phyloP scores from a whole-genome alignment of 1,140 invertebrate species.

The Latrodectus geometricus region DNA sequence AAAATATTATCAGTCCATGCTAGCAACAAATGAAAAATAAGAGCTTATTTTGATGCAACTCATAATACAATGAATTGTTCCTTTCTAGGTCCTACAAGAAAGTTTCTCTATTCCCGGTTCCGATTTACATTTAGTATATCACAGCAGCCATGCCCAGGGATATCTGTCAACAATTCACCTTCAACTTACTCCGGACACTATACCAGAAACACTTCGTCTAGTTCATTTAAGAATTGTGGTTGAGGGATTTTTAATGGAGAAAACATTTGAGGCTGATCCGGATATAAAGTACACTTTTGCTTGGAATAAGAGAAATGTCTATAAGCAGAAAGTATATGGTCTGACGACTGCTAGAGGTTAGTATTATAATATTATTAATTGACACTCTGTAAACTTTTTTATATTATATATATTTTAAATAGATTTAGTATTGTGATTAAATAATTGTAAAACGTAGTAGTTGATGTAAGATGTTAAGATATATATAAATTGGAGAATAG shows the following conservation, averaged over 20 bases:
- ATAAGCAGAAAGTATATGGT: constrained; percentile 90
- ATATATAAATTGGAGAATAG: too few relatives aligned
- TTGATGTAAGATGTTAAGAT: too few relatives aligned
- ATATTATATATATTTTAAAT: too few relatives aligned
- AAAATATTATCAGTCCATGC: too few relatives aligned
- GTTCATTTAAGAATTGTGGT: constrained; percentile 92
- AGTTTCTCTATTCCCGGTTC: constrained; percentile 92
- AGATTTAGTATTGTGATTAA: too few relatives aligned
- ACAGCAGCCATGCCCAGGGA: constrained; percentile 90
- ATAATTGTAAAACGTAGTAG: too few relatives aligned
- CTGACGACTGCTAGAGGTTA: constrained; percentile 71
- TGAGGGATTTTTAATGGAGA: constrained; percentile 89
- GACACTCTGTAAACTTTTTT: not conserved
- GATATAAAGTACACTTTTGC: constrained; percentile 94
- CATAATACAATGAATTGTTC: not conserved
- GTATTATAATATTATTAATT: too few relatives aligned
- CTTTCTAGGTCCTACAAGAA: constrained; percentile 86
- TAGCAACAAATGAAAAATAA: too few relatives aligned
- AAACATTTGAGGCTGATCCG: constrained; percentile 94
- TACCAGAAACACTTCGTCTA: constrained; percentile 82
- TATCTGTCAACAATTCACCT: constrained; percentile 93
- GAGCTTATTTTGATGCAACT: too few relatives aligned
- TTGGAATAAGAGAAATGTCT: constrained; percentile 97
- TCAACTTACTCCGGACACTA: constrained; percentile 83
- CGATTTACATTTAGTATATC: constrained; percentile 90